These are phyloP conservation scores for Columba guinea DNA, from an alignment of 2,797 vertebrate genomes.

Conservation along the genomic window DNA sequence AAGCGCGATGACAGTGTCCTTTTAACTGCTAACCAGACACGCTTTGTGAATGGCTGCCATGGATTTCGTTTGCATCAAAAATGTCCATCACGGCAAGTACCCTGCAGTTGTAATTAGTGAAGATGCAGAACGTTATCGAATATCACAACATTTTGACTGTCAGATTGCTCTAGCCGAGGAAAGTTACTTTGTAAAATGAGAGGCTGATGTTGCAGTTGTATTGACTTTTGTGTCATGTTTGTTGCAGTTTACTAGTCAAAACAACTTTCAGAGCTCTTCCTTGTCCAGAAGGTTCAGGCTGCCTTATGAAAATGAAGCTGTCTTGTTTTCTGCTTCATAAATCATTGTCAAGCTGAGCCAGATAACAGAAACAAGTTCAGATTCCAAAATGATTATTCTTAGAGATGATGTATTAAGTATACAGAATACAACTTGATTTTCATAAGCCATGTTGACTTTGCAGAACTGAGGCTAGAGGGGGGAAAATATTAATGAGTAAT, in stretches of 20 bases:
- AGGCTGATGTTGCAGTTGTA: slow-evolving; percentile 74
- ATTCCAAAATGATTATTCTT: slow-evolving; percentile 81
- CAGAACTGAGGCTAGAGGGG: slow-evolving; percentile 59
- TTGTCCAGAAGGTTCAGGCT: slow-evolving; percentile 79
- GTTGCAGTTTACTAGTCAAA: slow-evolving; percentile 81
- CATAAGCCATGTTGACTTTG: slow-evolving; percentile 73
- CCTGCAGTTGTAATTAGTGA: slow-evolving; percentile 68
- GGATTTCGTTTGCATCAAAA: slow-evolving; percentile 51
- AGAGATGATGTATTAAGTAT: slow-evolving; percentile 82
- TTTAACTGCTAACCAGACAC: slow-evolving; percentile 33
- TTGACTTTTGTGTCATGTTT: slow-evolving; percentile 86
- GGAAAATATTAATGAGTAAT: slow-evolving; percentile 51
- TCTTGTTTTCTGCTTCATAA: slow-evolving; percentile 84
- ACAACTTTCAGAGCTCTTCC: slow-evolving; percentile 80
- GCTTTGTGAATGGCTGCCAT: slow-evolving; percentile 60
- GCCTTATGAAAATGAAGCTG: slow-evolving; percentile 85
- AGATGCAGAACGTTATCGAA: slow-evolving; percentile 68
- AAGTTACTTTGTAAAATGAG: slow-evolving; percentile 74
- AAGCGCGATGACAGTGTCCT: slow-evolving; percentile 1
- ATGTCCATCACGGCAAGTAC: slow-evolving; percentile 44
- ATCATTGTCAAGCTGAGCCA: slow-evolving; percentile 81
- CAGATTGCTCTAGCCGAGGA: slow-evolving; percentile 53
- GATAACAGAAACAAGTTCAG: slow-evolving; percentile 80
- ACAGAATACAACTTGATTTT: slow-evolving; percentile 72
- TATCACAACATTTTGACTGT: slow-evolving; percentile 73